Evolutionary conservation across 64 coral and sea anemone species (phyloP), one percentile per base, ranked within the genome.

Genomic region (Montipora cactus): DNA sequence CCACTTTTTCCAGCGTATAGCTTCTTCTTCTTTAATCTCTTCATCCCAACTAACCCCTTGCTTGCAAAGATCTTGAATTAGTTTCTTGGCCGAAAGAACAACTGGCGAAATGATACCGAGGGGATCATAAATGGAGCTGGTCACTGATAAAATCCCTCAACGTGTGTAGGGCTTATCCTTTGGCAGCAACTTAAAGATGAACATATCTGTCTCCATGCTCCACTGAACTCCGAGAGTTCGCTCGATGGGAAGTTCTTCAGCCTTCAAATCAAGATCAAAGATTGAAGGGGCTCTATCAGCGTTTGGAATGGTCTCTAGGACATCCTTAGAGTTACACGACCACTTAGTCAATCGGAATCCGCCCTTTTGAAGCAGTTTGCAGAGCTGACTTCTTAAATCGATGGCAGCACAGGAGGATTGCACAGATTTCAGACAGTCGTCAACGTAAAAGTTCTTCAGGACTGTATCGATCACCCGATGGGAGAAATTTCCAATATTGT

Each of bases 141-240:
- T 25, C 25, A 25, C 25, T 25, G 25, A 25, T 25, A 25, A 25
- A 25, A 25, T 25, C 25, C 25, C 25, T 25, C 25, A 1, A 25
- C 25, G 25, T 25, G 25, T 25, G 25, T 25, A 25, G 25, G 25
- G 25, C 25, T 25, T 25, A 25, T 25, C 1, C 1, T 25, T 25
- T 25, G 25, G 25, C 25, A 25, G 25, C 25, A 25, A 25, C 25
- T 25, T 25, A 25, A 25, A 25, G 25, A 25, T 25, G 25, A 25
- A 25, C 25, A 25, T 25, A 25, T 25, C 25, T 25, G 25, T 25
- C 25, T 25, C 5, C 50, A 77, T 78, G n/a, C 59, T 28, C 93
- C 79, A 95, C 19, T 76, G 80, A 37, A 90, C 68, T 66, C 88
- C 93, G 12, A 94, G 64, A 21, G 93, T 59, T 81, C 78, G 74